These are phyloP conservation scores for Thera britannica DNA, from an alignment of 2,888 invertebrate species.

Conservation along the genomic window DNA sequence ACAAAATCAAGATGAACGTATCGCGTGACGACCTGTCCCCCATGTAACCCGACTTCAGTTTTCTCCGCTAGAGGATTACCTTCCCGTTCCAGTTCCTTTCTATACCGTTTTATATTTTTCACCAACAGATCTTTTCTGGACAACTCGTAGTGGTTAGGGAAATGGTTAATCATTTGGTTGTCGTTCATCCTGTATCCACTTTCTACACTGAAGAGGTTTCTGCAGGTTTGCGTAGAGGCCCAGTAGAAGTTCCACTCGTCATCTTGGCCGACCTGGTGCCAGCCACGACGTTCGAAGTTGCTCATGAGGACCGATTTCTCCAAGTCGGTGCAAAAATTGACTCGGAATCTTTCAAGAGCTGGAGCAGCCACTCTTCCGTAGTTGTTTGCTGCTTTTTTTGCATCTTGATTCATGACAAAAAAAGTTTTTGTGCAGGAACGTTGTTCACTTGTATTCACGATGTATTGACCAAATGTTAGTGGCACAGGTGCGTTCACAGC, in stretches of 20 bases:
- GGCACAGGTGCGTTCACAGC: constrained; percentile 54
- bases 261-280: constrained; percentile 93
- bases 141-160: constrained; percentile 97
- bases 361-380: constrained; percentile 77
- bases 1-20: constrained; percentile 94
- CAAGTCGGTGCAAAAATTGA: constrained; percentile 65
- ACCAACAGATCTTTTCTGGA: constrained; percentile 98
- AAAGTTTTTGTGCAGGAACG: constrained; percentile 39
- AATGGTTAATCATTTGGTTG: constrained; percentile 97
- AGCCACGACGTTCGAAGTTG: constrained; percentile 75
- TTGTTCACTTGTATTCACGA: constrained; percentile 37
- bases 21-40: constrained; percentile 88
- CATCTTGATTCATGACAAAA: constrained; percentile 64
- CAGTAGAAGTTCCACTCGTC: constrained; percentile 99
- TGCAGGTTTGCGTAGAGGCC: constrained; percentile 95
- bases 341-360: constrained; percentile 77
- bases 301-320: constrained; percentile 67
- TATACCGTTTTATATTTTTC: constrained; percentile 97
- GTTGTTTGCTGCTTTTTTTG: constrained; percentile 65
- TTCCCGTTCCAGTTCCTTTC: constrained; percentile 96
- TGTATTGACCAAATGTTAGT: constrained; percentile 61
- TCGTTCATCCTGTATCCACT: constrained; percentile 85
- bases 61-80: constrained; percentile 94
- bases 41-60: constrained; percentile 72
- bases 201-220: constrained; percentile 90